These are phyloP conservation scores for Tychaedon coryphoeus DNA, from an alignment of 2,113 vertebrate genomes.

Conservation along the genomic window DNA sequence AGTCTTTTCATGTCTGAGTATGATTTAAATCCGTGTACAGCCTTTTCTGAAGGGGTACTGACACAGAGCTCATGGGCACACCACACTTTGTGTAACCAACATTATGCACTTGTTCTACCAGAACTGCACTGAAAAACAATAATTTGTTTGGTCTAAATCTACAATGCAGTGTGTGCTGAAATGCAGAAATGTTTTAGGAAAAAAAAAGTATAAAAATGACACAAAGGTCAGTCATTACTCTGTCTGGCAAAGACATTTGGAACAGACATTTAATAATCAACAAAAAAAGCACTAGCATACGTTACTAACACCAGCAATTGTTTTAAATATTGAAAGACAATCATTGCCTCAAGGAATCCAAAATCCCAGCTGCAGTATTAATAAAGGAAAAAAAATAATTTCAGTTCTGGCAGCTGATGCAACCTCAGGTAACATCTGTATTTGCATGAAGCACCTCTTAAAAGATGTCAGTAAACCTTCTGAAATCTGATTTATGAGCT, in stretches of 20 bases:
- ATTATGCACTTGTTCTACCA: background rate
- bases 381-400: background rate
- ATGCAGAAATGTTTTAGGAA: background rate
- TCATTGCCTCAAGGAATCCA: background rate
- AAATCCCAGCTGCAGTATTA: background rate
- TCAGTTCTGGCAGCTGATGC: slow-evolving; percentile 29
- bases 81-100: background rate
- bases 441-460: background rate
- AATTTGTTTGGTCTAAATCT: background rate
- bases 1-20: background rate
- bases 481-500: background rate
- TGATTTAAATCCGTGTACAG: background rate
- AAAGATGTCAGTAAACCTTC: background rate
- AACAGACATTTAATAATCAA: background rate
- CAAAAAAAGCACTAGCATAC: background rate
- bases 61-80: background rate
- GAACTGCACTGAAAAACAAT: background rate
- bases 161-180: background rate
- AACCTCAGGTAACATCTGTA: background rate
- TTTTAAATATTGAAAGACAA: background rate
- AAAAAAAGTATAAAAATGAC: background rate
- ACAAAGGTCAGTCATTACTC: background rate
- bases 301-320: background rate
- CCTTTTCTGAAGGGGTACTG: background rate
- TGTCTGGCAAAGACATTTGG: background rate